Percentiles rank a stretch among this genome's conserved stretches.
Evolutionary conservation across 2,113 vertebrate species (phyloP).

Genomic region (Chitala chitala): DNA sequence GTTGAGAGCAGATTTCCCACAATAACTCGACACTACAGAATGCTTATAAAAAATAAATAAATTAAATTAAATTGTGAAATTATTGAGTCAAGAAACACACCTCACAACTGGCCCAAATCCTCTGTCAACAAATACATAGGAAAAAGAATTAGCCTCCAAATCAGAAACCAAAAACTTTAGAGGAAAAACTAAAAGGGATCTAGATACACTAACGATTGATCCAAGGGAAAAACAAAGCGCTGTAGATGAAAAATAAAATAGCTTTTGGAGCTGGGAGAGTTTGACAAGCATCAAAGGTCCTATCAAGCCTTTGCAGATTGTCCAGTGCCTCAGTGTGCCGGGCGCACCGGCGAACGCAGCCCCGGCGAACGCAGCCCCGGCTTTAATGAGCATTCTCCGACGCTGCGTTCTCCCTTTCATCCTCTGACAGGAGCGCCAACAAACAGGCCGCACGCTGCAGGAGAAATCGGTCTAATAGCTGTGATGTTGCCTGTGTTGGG

Average conservation of each 20-base stretch:
- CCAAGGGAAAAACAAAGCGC: neutral
- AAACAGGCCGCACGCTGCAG: neutral
- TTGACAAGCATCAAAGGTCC: constrained; percentile 8
- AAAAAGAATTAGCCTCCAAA: too few relatives aligned
- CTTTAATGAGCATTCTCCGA: constrained; percentile 14
- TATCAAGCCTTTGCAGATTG: neutral
- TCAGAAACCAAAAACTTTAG: neutral
- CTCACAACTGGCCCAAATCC: too few relatives aligned
- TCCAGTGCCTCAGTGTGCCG: neutral
- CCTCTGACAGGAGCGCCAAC: neutral
- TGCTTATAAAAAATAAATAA: too few relatives aligned
- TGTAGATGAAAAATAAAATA: neutral
- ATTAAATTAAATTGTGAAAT: too few relatives aligned
- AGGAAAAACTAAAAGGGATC: neutral
- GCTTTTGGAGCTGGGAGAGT: neutral
- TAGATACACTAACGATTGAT: neutral
- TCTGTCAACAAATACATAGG: constrained; percentile 1
- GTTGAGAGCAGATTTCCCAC: too few relatives aligned
- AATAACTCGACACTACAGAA: too few relatives aligned
- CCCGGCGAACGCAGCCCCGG: neutral
- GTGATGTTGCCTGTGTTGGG: neutral
- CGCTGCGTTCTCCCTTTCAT: constrained; percentile 8
- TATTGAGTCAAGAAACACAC: too few relatives aligned
- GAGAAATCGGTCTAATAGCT: constrained; percentile 14
- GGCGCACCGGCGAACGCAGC: neutral